Percentiles rank a stretch among this genome's conserved stretches.
Conservation (phyloP, 2,113 vertebrate species). For the Triplophysa tibetana region DNA sequence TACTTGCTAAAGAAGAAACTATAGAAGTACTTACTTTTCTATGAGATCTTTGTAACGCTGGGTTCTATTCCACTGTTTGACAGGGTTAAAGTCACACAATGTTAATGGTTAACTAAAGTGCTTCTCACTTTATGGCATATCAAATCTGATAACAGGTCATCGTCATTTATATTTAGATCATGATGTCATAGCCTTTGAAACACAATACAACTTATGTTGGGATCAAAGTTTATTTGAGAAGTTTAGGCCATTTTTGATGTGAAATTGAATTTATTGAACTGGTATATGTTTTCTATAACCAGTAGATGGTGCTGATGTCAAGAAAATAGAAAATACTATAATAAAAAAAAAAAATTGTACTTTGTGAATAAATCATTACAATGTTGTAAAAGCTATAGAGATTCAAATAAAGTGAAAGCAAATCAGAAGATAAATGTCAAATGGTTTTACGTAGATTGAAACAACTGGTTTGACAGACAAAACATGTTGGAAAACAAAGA, state of each 20-base stretch:
- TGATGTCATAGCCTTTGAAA: neutral
- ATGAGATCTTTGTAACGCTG: neutral
- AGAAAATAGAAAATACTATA: neutral
- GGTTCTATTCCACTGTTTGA: neutral
- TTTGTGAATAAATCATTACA: too few relatives aligned
- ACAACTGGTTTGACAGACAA: neutral
- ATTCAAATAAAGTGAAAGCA: too few relatives aligned
- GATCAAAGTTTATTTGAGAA: too few relatives aligned
- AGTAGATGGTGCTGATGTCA: constrained; percentile 26
- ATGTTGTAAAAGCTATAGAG: too few relatives aligned
- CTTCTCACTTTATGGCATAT: constrained; percentile 63
- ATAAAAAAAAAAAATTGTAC: too few relatives aligned
- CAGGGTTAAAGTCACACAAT: constrained; percentile 63
- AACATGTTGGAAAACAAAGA: neutral
- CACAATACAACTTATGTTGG: neutral
- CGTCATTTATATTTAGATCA: neutral
- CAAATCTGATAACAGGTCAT: constrained; percentile 8
- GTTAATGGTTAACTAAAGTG: constrained; percentile 66
- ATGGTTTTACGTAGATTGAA: too few relatives aligned
- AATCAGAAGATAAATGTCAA: too few relatives aligned
- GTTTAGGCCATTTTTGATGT: too few relatives aligned
- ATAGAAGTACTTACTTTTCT: constrained; percentile 49
- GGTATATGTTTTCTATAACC: neutral
- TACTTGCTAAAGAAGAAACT: neutral
- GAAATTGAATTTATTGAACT: neutral